Conservation (phyloP, 2,888 invertebrate genomes). For the Caenorhabditis zanzibari region DNA sequence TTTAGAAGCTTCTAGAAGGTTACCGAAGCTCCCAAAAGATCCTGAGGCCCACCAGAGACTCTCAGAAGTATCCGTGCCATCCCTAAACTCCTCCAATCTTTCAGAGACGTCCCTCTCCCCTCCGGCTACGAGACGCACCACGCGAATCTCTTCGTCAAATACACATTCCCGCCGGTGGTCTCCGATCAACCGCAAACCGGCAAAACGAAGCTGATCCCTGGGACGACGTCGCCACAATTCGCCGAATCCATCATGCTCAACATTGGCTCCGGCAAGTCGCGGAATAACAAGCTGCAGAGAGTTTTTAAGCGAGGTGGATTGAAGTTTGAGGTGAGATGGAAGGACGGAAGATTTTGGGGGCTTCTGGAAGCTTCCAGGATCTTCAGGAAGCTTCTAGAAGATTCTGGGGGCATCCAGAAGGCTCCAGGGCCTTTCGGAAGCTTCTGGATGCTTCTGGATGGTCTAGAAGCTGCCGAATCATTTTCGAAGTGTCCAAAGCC, state of each 20-base stretch:
- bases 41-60: too few relatives aligned
- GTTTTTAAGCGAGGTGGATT: constrained; percentile 92
- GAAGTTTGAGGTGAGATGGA: constrained; percentile 89
- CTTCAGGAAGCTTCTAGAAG: too few relatives aligned
- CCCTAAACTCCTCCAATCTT: neutral
- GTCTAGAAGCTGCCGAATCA: too few relatives aligned
- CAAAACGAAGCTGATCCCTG: constrained; percentile 89
- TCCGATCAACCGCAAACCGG: constrained; percentile 88
- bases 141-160: constrained; percentile 83
- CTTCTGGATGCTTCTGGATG: too few relatives aligned
- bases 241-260: constrained; percentile 69
- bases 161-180: constrained; percentile 92
- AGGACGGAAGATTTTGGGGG: too few relatives aligned
- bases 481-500: too few relatives aligned
- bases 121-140: constrained; percentile 74
- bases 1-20: too few relatives aligned
- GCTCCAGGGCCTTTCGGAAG: too few relatives aligned
- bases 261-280: constrained; percentile 71
- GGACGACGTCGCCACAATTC: constrained; percentile 88
- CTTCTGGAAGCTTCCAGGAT: too few relatives aligned
- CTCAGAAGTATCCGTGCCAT: too few relatives aligned
- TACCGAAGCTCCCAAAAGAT: too few relatives aligned
- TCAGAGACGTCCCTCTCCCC: constrained; percentile 74
- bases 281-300: constrained; percentile 87
- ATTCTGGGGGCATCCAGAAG: too few relatives aligned